Percentiles rank a stretch among this genome's conserved stretches.
Conservation (phyloP, 2,888 invertebrate species). For the Ophion slaviceki region DNA sequence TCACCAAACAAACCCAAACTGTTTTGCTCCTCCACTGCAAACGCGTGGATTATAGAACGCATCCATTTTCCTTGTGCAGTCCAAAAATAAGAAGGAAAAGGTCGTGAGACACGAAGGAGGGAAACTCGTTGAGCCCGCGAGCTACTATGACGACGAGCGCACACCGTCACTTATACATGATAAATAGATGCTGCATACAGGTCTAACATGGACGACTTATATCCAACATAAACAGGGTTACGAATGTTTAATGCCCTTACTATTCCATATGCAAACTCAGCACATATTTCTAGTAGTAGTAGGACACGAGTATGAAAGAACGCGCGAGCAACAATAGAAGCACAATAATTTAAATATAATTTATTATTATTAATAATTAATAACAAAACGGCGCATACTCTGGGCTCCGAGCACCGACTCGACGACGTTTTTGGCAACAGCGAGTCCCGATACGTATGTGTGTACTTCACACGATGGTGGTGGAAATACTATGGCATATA, state of each 20-base stretch:
- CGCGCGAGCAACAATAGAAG: background rate
- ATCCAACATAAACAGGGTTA: background rate
- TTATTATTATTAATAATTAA: too few relatives aligned
- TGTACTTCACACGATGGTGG: slow-evolving; percentile 9
- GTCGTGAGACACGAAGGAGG: too few relatives aligned
- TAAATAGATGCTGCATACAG: background rate
- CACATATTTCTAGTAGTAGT: background rate
- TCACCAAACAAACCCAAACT: too few relatives aligned
- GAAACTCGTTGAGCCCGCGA: too few relatives aligned
- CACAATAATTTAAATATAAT: background rate
- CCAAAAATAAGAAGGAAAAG: too few relatives aligned
- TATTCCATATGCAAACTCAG: slow-evolving; percentile 41
- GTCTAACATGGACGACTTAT: background rate
- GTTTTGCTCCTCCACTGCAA: too few relatives aligned
- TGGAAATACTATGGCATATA: background rate
- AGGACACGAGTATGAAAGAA: background rate
- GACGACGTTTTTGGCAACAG: slow-evolving; percentile 15
- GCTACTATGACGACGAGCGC: background rate
- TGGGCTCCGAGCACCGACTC: background rate
- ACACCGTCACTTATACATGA: background rate
- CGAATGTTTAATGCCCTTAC: slow-evolving; percentile 41
- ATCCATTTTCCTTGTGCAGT: too few relatives aligned
- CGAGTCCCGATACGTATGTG: background rate
- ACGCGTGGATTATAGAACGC: too few relatives aligned
- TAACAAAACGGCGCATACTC: slow-evolving; percentile 24